phyloP scores from a whole-genome alignment of 1,140 invertebrate species.

The Conus ventricosus region DNA sequence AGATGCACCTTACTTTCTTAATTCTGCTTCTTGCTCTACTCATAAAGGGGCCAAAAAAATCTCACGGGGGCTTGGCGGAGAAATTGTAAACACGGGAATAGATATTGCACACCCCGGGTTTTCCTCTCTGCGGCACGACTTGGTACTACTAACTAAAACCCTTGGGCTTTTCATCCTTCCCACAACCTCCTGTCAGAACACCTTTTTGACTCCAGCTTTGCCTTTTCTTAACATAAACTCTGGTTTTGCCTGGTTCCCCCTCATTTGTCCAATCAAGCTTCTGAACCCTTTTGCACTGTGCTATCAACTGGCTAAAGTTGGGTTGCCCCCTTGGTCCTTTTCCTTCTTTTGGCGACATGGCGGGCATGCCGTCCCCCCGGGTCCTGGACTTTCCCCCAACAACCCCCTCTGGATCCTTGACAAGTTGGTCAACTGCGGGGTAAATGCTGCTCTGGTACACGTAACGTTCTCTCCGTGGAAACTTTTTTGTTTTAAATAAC shows the following conservation, averaged over 20 bases:
- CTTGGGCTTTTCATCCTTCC: constrained; percentile 1
- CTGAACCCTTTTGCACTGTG: not conserved
- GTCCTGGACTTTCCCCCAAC: not conserved
- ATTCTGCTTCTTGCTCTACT: not conserved
- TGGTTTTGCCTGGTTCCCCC: not conserved
- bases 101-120: constrained; percentile 34
- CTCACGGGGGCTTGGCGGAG: constrained; percentile 20
- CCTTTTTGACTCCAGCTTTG: constrained; percentile 36
- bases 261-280: constrained; percentile 6
- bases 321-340: constrained; percentile 25
- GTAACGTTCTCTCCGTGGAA: not conserved
- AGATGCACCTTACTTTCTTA: no score
- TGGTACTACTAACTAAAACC: not conserved
- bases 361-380: not conserved
- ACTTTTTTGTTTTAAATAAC: not conserved
- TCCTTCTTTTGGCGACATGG: constrained; percentile 22
- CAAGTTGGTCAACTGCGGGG: constrained; percentile 14
- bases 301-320: constrained; percentile 13
- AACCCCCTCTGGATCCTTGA: not conserved
- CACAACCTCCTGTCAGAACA: constrained; percentile 28
- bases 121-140: no score
- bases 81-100: constrained; percentile 34
- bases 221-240: constrained; percentile 24
- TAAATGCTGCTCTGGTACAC: not conserved
- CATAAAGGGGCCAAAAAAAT: constrained; percentile 44